phyloP scores from a whole-genome alignment of 2,888 invertebrate species.

The Eulithis testata region DNA sequence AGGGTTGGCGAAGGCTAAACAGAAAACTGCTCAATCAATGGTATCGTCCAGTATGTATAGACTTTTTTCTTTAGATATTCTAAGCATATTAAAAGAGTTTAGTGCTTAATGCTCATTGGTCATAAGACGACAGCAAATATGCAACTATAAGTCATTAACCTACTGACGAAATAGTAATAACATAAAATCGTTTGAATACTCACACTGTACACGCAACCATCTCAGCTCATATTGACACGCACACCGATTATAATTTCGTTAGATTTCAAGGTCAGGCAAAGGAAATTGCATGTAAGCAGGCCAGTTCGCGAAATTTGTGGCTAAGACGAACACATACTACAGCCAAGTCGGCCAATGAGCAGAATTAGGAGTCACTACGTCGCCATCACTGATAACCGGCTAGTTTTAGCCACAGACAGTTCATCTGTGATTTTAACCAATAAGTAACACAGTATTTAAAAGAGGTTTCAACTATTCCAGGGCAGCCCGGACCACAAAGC shows the following conservation, averaged over 20 bases:
- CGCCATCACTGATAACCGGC: no score
- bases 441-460: neutral
- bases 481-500: conserved; percentile 71
- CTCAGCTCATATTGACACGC: conserved; percentile 20
- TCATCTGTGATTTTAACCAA: neutral
- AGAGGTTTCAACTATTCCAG: conserved; percentile 47
- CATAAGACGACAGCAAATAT: neutral
- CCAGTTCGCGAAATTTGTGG: conserved; percentile 1
- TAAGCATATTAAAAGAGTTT: no score
- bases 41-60: no score
- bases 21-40: no score
- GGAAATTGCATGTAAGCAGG: conserved; percentile 18
- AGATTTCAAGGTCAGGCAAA: conserved; percentile 23
- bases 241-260: conserved; percentile 19
- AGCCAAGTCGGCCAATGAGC: no score
- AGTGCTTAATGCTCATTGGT: neutral
- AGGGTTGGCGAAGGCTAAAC: neutral
- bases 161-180: conserved; percentile 21
- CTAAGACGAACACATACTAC: neutral
- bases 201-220: conserved; percentile 18
- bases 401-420: no score
- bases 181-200: conserved; percentile 14
- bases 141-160: conserved; percentile 10
- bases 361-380: no score
- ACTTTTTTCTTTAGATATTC: neutral